Percentiles rank a stretch among this genome's conserved stretches.
Conservation (phyloP, 2,113 vertebrate species). For the Notarius lentiginosus region DNA sequence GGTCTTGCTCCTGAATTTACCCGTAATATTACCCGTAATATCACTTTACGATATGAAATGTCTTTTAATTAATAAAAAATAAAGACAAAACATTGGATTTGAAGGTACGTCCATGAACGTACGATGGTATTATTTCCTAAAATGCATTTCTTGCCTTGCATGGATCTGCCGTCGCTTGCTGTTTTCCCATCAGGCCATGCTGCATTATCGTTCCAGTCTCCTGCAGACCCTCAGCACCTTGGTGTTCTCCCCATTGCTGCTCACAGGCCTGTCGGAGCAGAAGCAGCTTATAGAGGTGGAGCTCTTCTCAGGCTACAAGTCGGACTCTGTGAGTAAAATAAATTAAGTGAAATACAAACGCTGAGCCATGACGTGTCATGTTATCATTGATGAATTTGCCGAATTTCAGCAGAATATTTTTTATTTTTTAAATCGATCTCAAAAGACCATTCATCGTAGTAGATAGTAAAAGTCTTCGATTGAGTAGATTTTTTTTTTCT, state of each 20-base stretch:
- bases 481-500: neutral
- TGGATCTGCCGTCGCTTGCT: neutral
- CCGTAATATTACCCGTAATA: no score
- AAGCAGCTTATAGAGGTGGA: slow-evolving; percentile 87
- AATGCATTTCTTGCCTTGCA: neutral
- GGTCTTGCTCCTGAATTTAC: no score
- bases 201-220: slow-evolving; percentile 84
- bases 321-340: slow-evolving; percentile 67
- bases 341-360: neutral
- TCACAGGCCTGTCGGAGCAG: slow-evolving; percentile 81
- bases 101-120: no score
- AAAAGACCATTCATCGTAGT: no score
- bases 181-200: slow-evolving; percentile 74
- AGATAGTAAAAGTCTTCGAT: neutral
- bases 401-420: neutral
- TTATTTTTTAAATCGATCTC: no score
- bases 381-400: neutral
- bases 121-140: neutral
- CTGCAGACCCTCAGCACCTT: slow-evolving; percentile 81
- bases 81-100: no score
- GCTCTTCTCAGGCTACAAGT: slow-evolving; percentile 79
- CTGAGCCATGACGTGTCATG: neutral
- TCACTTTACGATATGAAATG: no score
- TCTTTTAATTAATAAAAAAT: no score
- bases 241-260: slow-evolving; percentile 77